phyloP scores from a whole-genome alignment of 2,888 invertebrate species.

The Pyrochroa serraticornis region DNA sequence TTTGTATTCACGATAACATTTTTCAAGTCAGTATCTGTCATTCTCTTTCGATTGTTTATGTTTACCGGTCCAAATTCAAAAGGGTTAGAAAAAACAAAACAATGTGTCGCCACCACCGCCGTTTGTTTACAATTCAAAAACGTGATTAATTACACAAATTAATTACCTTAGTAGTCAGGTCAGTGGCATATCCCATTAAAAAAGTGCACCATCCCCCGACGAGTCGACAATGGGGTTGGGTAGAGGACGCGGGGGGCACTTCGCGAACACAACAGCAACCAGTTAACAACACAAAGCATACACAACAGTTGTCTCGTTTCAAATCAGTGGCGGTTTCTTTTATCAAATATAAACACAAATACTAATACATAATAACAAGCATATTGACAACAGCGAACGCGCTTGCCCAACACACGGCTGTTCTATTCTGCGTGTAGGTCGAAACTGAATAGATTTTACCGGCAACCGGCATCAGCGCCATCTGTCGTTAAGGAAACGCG shows the following conservation, averaged over 20 bases:
- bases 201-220: conserved; percentile 7
- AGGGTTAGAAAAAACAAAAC: no score
- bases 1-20: conserved; percentile 23
- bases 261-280: conserved; percentile 19
- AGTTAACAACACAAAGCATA: conserved; percentile 6
- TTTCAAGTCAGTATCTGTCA: conserved; percentile 25
- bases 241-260: not conserved
- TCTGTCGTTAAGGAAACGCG: conserved; percentile 14
- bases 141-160: no score
- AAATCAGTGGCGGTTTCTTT: conserved; percentile 20
- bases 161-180: conserved; percentile 5
- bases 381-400: conserved; percentile 44
- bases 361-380: conserved; percentile 29
- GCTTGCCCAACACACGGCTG: conserved; percentile 39
- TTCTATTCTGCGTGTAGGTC: conserved; percentile 28
- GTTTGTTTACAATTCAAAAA: no score
- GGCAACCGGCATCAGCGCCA: conserved; percentile 14
- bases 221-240: no score
- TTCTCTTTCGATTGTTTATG: conserved; percentile 23
- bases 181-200: conserved; percentile 16
- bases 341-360: conserved; percentile 34
- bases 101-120: no score
- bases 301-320: conserved; percentile 18
- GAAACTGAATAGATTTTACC: conserved; percentile 28
- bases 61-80: conserved; percentile 22